These are phyloP conservation scores for Drosophila sp. DNA, from an alignment of 1,140 invertebrate genomes.

Conservation along the genomic window DNA sequence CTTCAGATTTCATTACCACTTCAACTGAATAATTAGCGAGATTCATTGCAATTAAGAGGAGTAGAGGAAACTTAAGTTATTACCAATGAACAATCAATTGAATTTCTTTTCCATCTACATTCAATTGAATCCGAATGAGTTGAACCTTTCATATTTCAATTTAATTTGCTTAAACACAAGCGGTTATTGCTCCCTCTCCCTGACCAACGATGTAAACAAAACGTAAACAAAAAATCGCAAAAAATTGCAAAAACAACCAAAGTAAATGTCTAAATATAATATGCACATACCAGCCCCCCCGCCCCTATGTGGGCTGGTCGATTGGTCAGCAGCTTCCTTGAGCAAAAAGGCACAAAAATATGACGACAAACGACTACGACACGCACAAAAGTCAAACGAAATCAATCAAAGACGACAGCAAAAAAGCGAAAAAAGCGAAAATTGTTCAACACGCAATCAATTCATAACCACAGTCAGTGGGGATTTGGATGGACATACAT, in stretches of 20 bases:
- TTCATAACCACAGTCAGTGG: slow-evolving; percentile 28
- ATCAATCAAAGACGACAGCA: slow-evolving; percentile 68
- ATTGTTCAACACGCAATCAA: slow-evolving; percentile 71
- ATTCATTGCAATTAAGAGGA: neutral
- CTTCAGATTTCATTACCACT: neutral
- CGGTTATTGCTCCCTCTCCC: slow-evolving; percentile 12
- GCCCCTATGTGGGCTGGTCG: neutral
- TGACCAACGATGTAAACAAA: slow-evolving; percentile 23
- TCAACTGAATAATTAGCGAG: neutral
- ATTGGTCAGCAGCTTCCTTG: slow-evolving; percentile 11
- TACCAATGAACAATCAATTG: too few species aligned
- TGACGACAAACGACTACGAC: slow-evolving; percentile 11
- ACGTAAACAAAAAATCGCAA: slow-evolving; percentile 2
- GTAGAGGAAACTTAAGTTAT: neutral
- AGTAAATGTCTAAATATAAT: slow-evolving; percentile 20
- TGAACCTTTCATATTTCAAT: neutral
- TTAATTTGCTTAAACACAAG: neutral
- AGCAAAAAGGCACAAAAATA: slow-evolving; percentile 8
- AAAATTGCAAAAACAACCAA: slow-evolving; percentile 11
- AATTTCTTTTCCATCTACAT: neutral
- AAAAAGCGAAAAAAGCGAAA: slow-evolving; percentile 27
- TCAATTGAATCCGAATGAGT: neutral
- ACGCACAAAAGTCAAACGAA: slow-evolving; percentile 50
- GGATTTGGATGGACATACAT: slow-evolving; percentile 31
- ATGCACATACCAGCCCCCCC: neutral